Evolutionary conservation across 2,888 invertebrate genomes (phyloP).

Genomic region (Drosophila leonis): DNA sequence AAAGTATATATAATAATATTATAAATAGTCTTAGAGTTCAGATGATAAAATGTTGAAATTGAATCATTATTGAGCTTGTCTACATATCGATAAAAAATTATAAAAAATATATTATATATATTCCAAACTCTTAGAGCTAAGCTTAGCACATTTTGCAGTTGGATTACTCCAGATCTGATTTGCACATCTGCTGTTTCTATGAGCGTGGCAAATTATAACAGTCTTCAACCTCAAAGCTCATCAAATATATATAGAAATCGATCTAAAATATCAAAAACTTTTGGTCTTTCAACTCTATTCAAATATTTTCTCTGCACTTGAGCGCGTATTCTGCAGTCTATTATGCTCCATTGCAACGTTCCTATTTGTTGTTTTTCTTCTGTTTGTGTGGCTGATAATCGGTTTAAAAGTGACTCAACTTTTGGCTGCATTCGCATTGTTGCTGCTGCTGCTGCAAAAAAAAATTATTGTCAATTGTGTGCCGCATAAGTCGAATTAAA

Average conservation of each 20-base stretch:
- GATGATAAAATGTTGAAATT: no score
- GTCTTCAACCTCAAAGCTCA: neutral
- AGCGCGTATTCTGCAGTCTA: neutral
- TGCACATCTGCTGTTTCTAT: no score
- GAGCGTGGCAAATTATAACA: neutral
- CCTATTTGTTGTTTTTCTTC: neutral
- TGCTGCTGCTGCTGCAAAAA: conserved; percentile 19
- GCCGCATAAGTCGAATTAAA: conserved; percentile 69
- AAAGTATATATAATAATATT: no score
- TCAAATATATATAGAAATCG: neutral
- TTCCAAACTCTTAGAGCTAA: neutral
- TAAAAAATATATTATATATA: neutral
- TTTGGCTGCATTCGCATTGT: conserved; percentile 46
- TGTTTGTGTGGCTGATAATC: conserved; percentile 55
- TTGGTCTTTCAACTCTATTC: neutral
- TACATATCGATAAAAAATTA: no score
- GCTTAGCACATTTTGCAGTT: neutral
- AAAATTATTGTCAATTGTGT: conserved; percentile 77
- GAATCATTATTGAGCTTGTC: no score
- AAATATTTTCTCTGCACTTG: neutral
- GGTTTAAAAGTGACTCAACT: conserved; percentile 81
- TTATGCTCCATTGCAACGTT: neutral
- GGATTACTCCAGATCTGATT: no score
- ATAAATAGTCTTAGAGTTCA: no score
- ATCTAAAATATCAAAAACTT: neutral